Evolutionary conservation across 2,113 vertebrate species (phyloP), one percentile per base, ranked within the genome.

Genomic region (Campylorhamphus procurvoides): DNA sequence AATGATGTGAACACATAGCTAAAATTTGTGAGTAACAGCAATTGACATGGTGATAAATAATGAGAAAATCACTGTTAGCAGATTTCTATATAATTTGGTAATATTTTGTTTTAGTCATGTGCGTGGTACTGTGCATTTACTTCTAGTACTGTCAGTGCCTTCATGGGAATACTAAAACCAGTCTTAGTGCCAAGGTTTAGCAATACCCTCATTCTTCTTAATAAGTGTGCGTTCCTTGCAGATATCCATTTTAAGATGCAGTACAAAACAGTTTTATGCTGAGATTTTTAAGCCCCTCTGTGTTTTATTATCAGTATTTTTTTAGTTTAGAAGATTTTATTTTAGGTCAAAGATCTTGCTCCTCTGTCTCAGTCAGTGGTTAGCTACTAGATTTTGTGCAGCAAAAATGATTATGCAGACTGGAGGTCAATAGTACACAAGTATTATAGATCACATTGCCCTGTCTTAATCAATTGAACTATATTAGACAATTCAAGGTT

Each of bases 351-450:
- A 93, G 90, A 44, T 79, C 6, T 1, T 44, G 64, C 84, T 87
- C 42, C 42, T 92, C 44, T 47, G 28, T 50, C 66, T 84, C 42
- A 63, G 66, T 94, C 59, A 82, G 52, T 84, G 42, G 78, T 62
- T 93, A 94, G 39, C 20, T 50, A 66, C 78, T 91, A 93, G 79
- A 50, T 94, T 89, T 96, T 92, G 84, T 50, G 67, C 60, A 86
- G 84, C 42, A 84, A 68, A 93, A 83, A 88, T 19, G 10, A 76
- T 84, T 94, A 82, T 29, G 14, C 22, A 29, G 53, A 25, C 71
- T 10, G 6, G 78, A 91, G 90, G 87, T 93, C 90, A 96, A 86
- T 82, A 81, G 44, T 79, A 71, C 53, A 77, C 55, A 82, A 82
- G 25, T 89, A 55, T 53, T 92, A 83, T 66, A 80, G 84, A 94